Base-by-base conservation (phyloP, 64 coral and sea anemone genomes). In the Cladopsammia gracilis region DNA sequence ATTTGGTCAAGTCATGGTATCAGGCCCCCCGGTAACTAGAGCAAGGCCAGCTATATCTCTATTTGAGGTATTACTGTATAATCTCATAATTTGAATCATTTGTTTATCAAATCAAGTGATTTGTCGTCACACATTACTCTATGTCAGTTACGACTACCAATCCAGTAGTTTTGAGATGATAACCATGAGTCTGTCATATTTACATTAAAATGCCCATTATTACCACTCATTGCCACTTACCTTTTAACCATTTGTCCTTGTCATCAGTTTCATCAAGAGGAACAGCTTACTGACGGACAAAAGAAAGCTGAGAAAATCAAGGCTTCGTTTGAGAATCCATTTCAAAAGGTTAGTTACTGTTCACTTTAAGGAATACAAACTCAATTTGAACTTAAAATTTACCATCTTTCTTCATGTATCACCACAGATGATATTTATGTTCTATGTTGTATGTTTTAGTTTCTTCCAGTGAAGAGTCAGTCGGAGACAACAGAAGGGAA, bases 311-410 rank as follows among this genome's bases (percentile, higher is more conserved):
- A 86, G 25, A 62, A 48, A 75, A 93, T 93, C 42, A 65, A 69
- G 44, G 83, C 82, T n/a, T 79, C 64, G 5, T 93, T 93, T 68
- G 51, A 66, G 10, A 93, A 93, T 65, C 91, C 91, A 50, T 93
- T 93, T 75, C 57, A 93, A 93, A 73, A 76, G 58, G 91, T 93
- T 53, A 10, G 68, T 74, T 51, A 13, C 2, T 34, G 6, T 59
- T 22, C n/a, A 25, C 50, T 53, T 46, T 16, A 43, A 20, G 5
- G 18, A 48, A 8, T 46, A 12, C 15, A 72, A 45, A 6, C 25
- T 14, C 12, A 15, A 12, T 14, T 45, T 0, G 34, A 34, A 2
- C 34, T 34, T 34, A 34, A 34, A 1, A 34, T 34, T 34, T 2
- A 34, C 34, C 34, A 34, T 34, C 34, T 34, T 34, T 34, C 34